Evolutionary conservation across 2,113 vertebrate species (phyloP).

Genomic region (Gambusia affinis): DNA sequence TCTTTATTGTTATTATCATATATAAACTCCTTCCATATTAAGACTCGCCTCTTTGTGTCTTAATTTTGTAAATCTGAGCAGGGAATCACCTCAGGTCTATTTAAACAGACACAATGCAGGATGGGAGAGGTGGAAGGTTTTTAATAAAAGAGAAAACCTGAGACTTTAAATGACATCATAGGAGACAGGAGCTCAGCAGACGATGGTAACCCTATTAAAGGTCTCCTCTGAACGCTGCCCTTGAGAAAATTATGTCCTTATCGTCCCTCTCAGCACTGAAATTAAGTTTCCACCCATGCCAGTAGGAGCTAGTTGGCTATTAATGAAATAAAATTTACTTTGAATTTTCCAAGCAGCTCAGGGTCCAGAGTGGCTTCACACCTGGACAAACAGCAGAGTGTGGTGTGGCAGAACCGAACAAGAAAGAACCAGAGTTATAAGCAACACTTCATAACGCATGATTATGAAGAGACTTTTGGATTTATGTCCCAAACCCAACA

Average conservation of each 20-base stretch:
- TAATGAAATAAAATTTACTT: conserved; percentile 16
- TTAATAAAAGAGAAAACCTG: neutral
- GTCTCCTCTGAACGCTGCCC: neutral
- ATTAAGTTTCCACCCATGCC: neutral
- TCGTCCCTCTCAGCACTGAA: neutral
- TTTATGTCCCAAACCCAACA: no score
- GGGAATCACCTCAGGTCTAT: neutral
- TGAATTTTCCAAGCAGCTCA: conserved; percentile 17
- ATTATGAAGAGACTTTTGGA: neutral
- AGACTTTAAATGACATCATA: conserved; percentile 3
- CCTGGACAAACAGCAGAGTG: conserved; percentile 11
- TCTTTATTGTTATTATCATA: no score
- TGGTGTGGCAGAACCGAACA: conserved; percentile 30
- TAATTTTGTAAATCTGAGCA: neutral
- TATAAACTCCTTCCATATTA: neutral
- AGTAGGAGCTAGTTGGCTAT: conserved; percentile 4
- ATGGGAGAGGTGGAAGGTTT: neutral
- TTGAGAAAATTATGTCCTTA: neutral
- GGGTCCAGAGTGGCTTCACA: conserved; percentile 21
- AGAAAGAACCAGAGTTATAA: conserved; percentile 39
- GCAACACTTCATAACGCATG: conserved; percentile 27
- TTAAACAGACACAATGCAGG: neutral
- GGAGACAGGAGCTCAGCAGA: neutral
- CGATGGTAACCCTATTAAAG: neutral
- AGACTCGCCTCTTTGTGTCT: neutral